Conservation (phyloP, 2,888 invertebrate genomes). For the Heliconius aoede region DNA sequence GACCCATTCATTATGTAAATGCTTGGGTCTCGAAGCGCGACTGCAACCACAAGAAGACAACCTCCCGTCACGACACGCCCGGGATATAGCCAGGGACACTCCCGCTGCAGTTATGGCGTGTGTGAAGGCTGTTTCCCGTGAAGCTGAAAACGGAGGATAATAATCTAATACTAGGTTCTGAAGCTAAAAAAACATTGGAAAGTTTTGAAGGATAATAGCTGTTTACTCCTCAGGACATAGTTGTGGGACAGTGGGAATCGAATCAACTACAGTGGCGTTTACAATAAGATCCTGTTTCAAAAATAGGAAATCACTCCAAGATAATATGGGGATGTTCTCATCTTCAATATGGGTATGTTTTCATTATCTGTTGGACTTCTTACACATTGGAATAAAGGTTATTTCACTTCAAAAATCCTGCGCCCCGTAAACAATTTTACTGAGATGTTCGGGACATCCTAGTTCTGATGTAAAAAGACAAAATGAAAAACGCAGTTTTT, state of each 20-base stretch:
- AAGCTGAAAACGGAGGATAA: no score
- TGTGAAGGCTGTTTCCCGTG: constrained; percentile 95
- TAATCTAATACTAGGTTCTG: no score
- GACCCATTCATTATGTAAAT: constrained; percentile 95
- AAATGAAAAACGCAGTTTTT: constrained; percentile 19
- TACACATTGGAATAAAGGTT: not conserved
- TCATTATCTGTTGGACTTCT: not conserved
- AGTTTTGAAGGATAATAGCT: no score
- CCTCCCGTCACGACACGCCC: constrained; percentile 95
- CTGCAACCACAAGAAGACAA: constrained; percentile 96
- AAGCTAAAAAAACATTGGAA: no score
- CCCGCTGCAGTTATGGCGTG: constrained; percentile 95
- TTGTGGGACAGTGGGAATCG: not conserved
- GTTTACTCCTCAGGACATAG: no score
- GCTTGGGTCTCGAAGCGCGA: constrained; percentile 90
- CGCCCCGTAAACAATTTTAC: not conserved
- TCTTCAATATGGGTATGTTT: no score
- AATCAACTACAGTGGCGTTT: not conserved
- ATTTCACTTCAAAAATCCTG: not conserved
- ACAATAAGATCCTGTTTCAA: no score
- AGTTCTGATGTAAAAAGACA: constrained; percentile 5
- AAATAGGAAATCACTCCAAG: no score
- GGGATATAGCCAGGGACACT: constrained; percentile 93
- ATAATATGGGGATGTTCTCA: no score
- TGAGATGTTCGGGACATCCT: constrained; percentile 8